Evolutionary conservation across 2,888 invertebrate genomes (phyloP).

Genomic region (Netelia virgata): DNA sequence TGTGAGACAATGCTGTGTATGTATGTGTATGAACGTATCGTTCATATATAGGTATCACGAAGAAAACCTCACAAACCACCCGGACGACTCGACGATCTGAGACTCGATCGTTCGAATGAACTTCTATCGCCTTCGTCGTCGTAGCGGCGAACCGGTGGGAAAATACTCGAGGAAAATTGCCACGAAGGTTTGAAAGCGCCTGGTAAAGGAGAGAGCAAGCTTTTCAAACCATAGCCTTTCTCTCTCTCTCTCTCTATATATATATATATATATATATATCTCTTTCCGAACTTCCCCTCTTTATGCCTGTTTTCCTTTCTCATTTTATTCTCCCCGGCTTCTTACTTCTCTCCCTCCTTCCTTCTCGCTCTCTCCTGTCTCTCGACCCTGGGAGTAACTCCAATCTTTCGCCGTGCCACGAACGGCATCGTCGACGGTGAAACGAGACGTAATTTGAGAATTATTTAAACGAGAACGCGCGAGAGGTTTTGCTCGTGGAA

Average conservation of each 20-base stretch:
- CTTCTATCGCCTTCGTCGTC: conserved; percentile 49
- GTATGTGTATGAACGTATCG: not conserved
- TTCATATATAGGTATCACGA: conserved; percentile 8
- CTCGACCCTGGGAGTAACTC: conserved; percentile 36
- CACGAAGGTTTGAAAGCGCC: conserved; percentile 50
- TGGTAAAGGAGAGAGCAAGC: conserved; percentile 32
- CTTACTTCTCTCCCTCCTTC: not conserved
- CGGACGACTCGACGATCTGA: conserved; percentile 41
- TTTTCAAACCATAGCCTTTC: conserved; percentile 38
- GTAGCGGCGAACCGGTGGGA: conserved; percentile 53
- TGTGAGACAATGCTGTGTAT: not conserved
- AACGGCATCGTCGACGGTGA: conserved; percentile 50
- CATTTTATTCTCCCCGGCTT: conserved; percentile 14
- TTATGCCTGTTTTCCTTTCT: conserved; percentile 16
- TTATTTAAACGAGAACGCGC: conserved; percentile 76
- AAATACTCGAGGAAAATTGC: conserved; percentile 59
- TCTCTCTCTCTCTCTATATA: not conserved
- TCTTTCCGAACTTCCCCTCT: conserved; percentile 35
- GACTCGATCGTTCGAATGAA: conserved; percentile 60
- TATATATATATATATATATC: conserved; percentile 15
- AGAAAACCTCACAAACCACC: conserved; percentile 45
- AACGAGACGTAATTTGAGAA: conserved; percentile 78
- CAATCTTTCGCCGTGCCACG: conserved; percentile 49
- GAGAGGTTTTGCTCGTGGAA: conserved; percentile 28
- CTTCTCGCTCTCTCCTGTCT: conserved; percentile 27